Evolutionary conservation across 2,888 invertebrate species (phyloP).

Genomic region (Drosophila falleni): DNA sequence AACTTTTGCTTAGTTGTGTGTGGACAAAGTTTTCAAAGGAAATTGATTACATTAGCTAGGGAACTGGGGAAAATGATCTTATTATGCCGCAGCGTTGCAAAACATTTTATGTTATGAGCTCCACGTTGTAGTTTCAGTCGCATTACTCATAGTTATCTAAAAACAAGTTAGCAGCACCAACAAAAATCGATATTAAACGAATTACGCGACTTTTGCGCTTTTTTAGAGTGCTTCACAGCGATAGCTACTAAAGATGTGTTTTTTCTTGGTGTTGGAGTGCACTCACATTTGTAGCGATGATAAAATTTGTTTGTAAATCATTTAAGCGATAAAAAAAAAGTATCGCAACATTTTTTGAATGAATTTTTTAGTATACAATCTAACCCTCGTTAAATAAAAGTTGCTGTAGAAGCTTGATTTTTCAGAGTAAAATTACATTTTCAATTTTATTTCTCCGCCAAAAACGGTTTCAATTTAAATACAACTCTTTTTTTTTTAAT

Average conservation of each 20-base stretch:
- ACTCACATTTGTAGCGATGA: neutral
- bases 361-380: neutral
- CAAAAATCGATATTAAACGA: slow-evolving; percentile 38
- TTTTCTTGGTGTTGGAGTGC: neutral
- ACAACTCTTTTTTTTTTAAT: neutral
- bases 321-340: slow-evolving; percentile 1
- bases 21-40: slow-evolving; percentile 65
- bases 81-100: slow-evolving; percentile 32
- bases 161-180: slow-evolving; percentile 24
- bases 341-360: neutral
- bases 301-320: slow-evolving; percentile 6
- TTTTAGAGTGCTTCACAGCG: slow-evolving; percentile 2
- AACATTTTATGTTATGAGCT: slow-evolving; percentile 26
- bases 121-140: slow-evolving; percentile 9
- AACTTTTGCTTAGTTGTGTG: slow-evolving; percentile 57
- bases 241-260: slow-evolving; percentile 7
- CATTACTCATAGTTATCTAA: slow-evolving; percentile 50
- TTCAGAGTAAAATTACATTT: neutral
- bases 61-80: slow-evolving; percentile 32
- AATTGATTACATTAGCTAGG: slow-evolving; percentile 73
- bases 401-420: neutral
- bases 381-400: neutral
- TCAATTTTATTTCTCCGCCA: neutral
- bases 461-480: neutral
- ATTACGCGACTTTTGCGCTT: slow-evolving; percentile 19